Conservation (phyloP, 2,797 vertebrate genomes). For the Hippocampus kuda region DNA sequence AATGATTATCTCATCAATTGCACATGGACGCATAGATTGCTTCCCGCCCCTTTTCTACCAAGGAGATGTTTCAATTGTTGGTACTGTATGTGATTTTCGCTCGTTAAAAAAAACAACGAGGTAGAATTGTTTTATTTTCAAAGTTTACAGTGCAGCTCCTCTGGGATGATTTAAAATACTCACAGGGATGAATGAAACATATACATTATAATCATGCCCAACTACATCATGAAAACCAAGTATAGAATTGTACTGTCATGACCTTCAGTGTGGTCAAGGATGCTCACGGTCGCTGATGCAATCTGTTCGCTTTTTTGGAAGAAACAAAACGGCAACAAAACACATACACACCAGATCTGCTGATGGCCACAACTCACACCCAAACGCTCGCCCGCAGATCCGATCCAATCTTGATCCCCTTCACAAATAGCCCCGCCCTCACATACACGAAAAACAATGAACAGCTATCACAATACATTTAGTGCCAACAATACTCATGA, state of each 20-base stretch:
- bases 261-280: too few relatives aligned
- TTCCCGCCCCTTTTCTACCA: not conserved
- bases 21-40: not conserved
- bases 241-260: not conserved
- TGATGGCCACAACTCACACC: too few relatives aligned
- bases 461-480: not conserved
- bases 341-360: too few relatives aligned
- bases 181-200: not conserved
- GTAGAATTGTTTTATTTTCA: not conserved
- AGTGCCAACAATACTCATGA: not conserved
- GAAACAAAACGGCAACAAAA: too few relatives aligned
- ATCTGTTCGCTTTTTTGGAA: too few relatives aligned
- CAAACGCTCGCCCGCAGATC: too few relatives aligned
- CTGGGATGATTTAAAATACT: not conserved
- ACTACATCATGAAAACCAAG: not conserved
- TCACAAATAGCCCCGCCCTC: too few relatives aligned
- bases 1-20: not conserved
- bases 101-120: too few relatives aligned
- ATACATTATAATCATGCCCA: not conserved
- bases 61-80: not conserved
- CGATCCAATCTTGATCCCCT: too few relatives aligned
- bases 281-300: too few relatives aligned
- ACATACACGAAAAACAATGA: too few relatives aligned
- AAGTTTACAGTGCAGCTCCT: not conserved
- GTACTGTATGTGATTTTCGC: not conserved